Evolutionary conservation across 2,113 vertebrate species (phyloP).

Genomic region (Callipepla squamata): DNA sequence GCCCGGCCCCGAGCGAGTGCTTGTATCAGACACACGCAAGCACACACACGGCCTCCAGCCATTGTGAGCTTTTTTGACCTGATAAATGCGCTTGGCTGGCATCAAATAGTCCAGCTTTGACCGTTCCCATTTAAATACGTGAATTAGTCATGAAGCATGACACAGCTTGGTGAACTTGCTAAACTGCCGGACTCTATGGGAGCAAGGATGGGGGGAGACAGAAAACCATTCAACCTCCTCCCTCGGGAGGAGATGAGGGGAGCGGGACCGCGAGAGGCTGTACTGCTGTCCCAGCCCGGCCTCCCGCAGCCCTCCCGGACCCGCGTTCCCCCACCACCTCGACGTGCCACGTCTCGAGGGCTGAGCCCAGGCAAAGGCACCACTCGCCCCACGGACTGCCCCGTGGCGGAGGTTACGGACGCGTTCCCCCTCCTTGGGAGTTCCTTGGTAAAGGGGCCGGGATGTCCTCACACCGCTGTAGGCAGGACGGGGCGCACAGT

Average conservation of each 20-base stretch:
- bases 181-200: conserved; percentile 83
- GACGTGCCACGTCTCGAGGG: not conserved
- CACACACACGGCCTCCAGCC: conserved; percentile 74
- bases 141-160: conserved; percentile 92
- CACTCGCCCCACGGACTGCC: not conserved
- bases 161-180: conserved; percentile 87
- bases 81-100: conserved; percentile 90
- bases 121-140: conserved; percentile 89
- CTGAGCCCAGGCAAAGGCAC: too few relatives aligned
- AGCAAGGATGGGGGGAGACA: conserved; percentile 45
- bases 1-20: conserved; percentile 68
- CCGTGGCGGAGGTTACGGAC: not conserved
- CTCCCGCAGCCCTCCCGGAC: not conserved
- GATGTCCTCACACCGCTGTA: fast-evolving
- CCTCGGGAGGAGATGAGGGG: conserved; percentile 75
- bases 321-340: not conserved
- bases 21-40: conserved; percentile 46
- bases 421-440: fast-evolving
- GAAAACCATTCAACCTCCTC: conserved; percentile 74
- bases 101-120: conserved; percentile 88
- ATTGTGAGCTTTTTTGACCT: conserved; percentile 89
- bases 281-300: not conserved
- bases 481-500: fast-evolving
- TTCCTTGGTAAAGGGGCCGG: not conserved
- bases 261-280: not conserved